Evolutionary conservation across 2,113 vertebrate species (phyloP).

Genomic region (Ursus arctos): DNA sequence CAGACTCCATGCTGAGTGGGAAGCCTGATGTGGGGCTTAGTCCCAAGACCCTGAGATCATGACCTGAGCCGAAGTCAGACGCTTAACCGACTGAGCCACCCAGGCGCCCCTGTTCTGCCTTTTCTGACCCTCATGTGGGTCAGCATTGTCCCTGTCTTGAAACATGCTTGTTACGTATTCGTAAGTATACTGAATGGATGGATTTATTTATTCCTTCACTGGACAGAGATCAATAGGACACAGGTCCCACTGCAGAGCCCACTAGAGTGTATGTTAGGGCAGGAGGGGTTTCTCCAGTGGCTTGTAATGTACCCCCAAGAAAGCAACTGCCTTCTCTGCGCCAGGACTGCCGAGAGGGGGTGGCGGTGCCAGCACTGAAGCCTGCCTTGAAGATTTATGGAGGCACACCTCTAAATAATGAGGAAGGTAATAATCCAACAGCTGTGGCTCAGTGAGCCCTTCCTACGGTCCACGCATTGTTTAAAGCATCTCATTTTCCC

Average conservation of each 20-base stretch:
- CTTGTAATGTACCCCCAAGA: background rate
- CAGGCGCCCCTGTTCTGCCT: background rate
- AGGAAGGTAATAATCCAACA: too few relatives aligned
- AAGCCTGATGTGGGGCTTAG: background rate
- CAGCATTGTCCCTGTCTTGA: background rate
- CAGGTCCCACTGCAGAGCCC: background rate
- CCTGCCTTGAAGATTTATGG: background rate
- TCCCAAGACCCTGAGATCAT: background rate
- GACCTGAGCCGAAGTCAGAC: background rate
- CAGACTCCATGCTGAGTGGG: background rate
- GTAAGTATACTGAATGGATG: background rate
- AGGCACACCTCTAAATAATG: background rate
- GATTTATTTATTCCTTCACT: background rate
- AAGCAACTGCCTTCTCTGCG: background rate
- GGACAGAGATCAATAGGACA: background rate
- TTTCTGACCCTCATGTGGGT: background rate
- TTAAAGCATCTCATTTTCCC: background rate
- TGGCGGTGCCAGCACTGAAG: background rate
- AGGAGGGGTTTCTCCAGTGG: background rate
- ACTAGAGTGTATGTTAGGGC: background rate
- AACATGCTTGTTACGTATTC: background rate
- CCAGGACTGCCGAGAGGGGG: background rate
- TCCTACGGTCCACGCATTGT: accelerated
- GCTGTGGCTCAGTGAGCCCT: background rate
- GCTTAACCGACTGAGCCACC: background rate